Conservation (phyloP, 2,888 invertebrate species). For the Osmoderma eremita region DNA sequence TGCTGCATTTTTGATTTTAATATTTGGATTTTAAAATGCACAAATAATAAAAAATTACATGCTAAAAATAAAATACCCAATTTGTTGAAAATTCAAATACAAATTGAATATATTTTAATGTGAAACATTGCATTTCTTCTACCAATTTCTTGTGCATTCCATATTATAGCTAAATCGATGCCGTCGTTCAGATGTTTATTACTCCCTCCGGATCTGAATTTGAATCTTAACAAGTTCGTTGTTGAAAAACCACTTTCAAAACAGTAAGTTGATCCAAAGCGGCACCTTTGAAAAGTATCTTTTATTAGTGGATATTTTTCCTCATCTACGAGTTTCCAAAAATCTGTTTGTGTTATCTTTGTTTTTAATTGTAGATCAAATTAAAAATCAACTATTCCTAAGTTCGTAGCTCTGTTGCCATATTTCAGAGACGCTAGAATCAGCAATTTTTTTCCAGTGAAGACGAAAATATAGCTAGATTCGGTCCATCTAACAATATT, state of each 20-base stretch:
- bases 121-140: not conserved
- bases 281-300: not conserved
- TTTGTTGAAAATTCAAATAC: not conserved
- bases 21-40: no score
- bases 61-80: not conserved
- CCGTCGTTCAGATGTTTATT: not conserved
- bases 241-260: not conserved
- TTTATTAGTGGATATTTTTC: not conserved
- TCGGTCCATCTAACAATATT: not conserved
- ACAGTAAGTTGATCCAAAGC: not conserved
- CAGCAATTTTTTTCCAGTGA: not conserved
- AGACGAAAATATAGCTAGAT: not conserved
- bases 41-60: no score
- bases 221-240: not conserved
- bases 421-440: not conserved
- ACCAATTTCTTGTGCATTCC: not conserved
- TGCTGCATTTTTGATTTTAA: no score
- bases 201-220: not conserved
- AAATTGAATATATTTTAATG: not conserved
- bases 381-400: not conserved
- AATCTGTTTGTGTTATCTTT: not conserved
- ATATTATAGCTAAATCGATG: not conserved
- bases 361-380: not conserved
- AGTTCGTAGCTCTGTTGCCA: not conserved
- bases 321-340: not conserved